A percentile compares a stretch with the other conserved stretches of the same genome.
phyloP scores from a whole-genome alignment of 2,888 invertebrate genomes.

The Formica aserva region DNA sequence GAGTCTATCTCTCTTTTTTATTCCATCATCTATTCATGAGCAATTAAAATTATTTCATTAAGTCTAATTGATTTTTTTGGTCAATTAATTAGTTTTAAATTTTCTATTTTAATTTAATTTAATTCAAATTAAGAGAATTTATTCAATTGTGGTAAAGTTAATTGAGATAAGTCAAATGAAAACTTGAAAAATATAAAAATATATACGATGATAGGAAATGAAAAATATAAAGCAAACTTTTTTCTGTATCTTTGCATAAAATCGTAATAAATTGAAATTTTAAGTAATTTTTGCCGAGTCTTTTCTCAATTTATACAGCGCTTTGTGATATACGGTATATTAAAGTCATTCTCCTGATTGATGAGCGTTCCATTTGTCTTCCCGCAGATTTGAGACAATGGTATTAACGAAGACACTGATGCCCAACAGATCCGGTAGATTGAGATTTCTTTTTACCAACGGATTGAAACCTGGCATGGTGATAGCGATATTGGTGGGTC shows the following conservation, averaged over 20 bases:
- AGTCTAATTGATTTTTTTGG: background rate
- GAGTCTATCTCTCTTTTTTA: background rate
- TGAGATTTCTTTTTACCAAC: slow-evolving; percentile 57
- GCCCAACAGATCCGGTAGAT: slow-evolving; percentile 46
- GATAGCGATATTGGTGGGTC: slow-evolving; percentile 80
- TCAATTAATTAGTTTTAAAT: background rate
- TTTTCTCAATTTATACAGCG: background rate
- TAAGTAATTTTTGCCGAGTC: background rate
- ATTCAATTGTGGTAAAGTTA: slow-evolving; percentile 35
- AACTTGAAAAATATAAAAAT: background rate
- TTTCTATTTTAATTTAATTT: background rate
- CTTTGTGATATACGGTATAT: background rate
- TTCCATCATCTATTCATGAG: background rate
- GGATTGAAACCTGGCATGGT: slow-evolving; percentile 79
- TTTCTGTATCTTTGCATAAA: background rate
- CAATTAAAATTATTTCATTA: background rate
- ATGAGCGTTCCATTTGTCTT: background rate
- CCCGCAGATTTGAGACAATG: slow-evolving; percentile 74
- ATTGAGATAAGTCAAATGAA: background rate
- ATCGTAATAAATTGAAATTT: background rate
- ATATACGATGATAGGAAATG: background rate
- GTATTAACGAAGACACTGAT: slow-evolving; percentile 52
- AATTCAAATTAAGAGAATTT: background rate
- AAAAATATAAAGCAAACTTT: background rate
- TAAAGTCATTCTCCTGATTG: background rate